Evolutionary conservation across 2,113 vertebrate species (phyloP), one percentile per base, ranked within the genome.

Genomic region (Irena cyanogastra): DNA sequence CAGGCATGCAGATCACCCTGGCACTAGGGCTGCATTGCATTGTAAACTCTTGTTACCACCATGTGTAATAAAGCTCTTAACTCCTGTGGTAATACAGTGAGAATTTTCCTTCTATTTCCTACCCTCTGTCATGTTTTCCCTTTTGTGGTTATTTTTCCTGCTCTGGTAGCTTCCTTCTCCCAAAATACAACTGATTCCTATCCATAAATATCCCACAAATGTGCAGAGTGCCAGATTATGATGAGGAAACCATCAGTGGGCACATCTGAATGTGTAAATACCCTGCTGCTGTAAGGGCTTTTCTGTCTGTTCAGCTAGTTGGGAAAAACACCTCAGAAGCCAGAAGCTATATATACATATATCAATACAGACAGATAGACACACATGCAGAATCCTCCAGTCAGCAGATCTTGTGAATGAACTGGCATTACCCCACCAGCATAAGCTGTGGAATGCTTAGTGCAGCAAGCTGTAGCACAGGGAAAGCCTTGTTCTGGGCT

Each of bases 271-370:
- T 83, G 79, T 85, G 45, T 87, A 94, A 93, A 93, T 61, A 60
- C 49, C 41, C 35, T 2, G 8, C 78, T 72, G 65, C 83, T 85
- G 30, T 83, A 37, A 66, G 87, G 72, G 72, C 11, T 91, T 93
- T 96, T 96, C 90, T 96, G 85, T 94, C 49, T 80, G 49, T 65
- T 96, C 95, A 94, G 92, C 90, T 93, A n/a, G 85, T 89, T 85
- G 53, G 70, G 63, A 91, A 78, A 83, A 93, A 64, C 61, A 96
- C 66, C 84, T 69, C 74, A 95, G 82, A 93, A 93, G 94, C 84
- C 84, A 95, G 82, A 95, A 89, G 69, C 53, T 89, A 52, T 88
- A 76, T 85, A 53, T 92, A 64, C 64, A 45, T 52, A 5, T 63
- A 11, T 50, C 15, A 33, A 16, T 22, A 9, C 5, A 83, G 23